Percentiles rank a stretch among this genome's conserved stretches.
These are phyloP conservation scores for Herpetotheres cachinnans DNA, from an alignment of 2,113 vertebrate species.

Conservation along the genomic window DNA sequence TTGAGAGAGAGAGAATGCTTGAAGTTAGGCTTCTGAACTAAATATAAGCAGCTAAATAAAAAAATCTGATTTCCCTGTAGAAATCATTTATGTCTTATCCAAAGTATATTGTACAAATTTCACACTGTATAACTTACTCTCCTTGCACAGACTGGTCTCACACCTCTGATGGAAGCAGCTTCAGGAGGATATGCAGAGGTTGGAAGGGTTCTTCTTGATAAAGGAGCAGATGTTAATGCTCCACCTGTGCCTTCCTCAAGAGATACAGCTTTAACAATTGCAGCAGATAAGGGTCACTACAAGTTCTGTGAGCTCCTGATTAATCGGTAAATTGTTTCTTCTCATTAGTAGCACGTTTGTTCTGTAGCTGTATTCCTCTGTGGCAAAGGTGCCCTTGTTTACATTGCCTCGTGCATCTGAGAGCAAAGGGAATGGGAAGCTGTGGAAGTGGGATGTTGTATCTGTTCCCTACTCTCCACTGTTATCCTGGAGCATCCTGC, in stretches of 20 bases:
- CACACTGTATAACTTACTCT: neutral
- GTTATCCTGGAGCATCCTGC: neutral
- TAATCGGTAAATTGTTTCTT: constrained; percentile 78
- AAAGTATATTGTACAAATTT: neutral
- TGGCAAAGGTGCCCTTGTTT: neutral
- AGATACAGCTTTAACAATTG: constrained; percentile 97
- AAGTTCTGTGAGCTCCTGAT: constrained; percentile 99
- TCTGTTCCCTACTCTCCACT: neutral
- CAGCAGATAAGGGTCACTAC: constrained; percentile 98
- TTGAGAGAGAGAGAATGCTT: neutral
- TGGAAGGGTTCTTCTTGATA: constrained; percentile 95
- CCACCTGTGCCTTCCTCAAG: constrained; percentile 97
- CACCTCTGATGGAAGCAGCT: constrained; percentile 97
- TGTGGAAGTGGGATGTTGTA: neutral
- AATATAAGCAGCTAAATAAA: neutral
- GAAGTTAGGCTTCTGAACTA: neutral
- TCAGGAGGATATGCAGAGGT: constrained; percentile 98
- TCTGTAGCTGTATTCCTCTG: neutral
- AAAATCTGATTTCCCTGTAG: neutral
- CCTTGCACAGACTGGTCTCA: constrained; percentile 89
- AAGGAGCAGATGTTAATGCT: constrained; percentile 97
- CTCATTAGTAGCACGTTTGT: neutral
- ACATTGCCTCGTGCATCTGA: neutral
- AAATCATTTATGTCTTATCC: neutral
- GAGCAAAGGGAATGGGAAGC: neutral